These are phyloP conservation scores for Drosophila littoralis DNA, from an alignment of 1,140 invertebrate species.

Conservation along the genomic window DNA sequence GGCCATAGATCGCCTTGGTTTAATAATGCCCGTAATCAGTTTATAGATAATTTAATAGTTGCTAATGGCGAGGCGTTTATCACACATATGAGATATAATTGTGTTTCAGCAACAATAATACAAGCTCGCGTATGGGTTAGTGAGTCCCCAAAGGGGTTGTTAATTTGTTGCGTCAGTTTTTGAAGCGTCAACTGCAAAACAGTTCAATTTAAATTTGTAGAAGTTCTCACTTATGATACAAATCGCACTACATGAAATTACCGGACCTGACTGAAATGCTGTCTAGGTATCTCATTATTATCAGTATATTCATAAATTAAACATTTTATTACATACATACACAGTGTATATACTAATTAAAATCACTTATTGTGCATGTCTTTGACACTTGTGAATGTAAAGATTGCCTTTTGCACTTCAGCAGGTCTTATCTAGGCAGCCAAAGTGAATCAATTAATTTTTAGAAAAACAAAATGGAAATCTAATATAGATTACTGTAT, in stretches of 20 bases:
- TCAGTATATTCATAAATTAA: slow-evolving; percentile 19
- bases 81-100: slow-evolving; percentile 31
- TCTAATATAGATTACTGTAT: slow-evolving; percentile 2
- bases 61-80: slow-evolving; percentile 55
- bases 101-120: slow-evolving; percentile 10
- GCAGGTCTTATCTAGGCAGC: neutral
- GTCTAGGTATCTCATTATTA: slow-evolving; percentile 11
- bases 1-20: slow-evolving; percentile 42
- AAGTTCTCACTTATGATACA: neutral
- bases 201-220: slow-evolving; percentile 5
- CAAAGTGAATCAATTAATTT: neutral
- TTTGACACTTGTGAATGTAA: slow-evolving; percentile 7
- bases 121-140: neutral
- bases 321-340: slow-evolving; percentile 12
- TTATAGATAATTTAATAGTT: slow-evolving; percentile 75
- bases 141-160: slow-evolving; percentile 1
- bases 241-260: no score
- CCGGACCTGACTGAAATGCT: neutral
- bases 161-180: slow-evolving; percentile 21
- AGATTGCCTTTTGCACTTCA: slow-evolving; percentile 30
- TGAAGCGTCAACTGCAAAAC: neutral
- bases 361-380: slow-evolving; percentile 12
- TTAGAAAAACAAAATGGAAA: slow-evolving; percentile 2
- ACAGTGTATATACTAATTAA: slow-evolving; percentile 6
- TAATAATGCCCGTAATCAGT: slow-evolving; percentile 65